Evolutionary conservation across 2,113 vertebrate genomes (phyloP).

Genomic region (Cyphomyrus plagiostoma): DNA sequence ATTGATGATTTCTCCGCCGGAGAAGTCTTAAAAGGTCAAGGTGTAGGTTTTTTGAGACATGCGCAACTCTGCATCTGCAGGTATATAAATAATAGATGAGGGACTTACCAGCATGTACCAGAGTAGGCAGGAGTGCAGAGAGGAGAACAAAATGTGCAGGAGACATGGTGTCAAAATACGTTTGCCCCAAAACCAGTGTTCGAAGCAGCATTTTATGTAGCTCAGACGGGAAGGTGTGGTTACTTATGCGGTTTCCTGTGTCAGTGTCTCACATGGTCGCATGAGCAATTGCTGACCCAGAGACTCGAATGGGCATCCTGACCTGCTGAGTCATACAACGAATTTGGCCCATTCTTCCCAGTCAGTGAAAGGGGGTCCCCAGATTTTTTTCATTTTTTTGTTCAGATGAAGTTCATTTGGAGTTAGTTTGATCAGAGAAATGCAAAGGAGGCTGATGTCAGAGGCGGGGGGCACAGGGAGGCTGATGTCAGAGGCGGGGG

Average conservation of each 20-base stretch:
- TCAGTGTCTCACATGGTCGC: neutral
- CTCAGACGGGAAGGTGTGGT: neutral
- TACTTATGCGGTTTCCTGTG: neutral
- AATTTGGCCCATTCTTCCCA: neutral
- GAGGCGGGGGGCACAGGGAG: neutral
- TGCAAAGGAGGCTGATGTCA: neutral
- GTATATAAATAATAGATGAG: neutral
- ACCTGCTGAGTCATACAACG: neutral
- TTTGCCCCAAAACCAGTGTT: neutral
- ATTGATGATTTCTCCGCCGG: slow-evolving; percentile 34
- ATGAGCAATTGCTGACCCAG: neutral
- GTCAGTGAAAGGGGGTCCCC: neutral
- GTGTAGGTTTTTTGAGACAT: neutral
- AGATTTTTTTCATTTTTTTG: neutral
- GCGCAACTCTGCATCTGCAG: neutral
- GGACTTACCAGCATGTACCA: slow-evolving; percentile 8
- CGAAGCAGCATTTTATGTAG: neutral
- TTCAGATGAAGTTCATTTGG: neutral
- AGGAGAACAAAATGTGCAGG: neutral
- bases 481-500: too few species aligned
- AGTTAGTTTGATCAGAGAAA: neutral
- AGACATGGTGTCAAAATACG: neutral
- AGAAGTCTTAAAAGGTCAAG: slow-evolving; percentile 10
- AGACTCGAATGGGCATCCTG: neutral
- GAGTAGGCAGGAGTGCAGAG: neutral